Conservation (phyloP, 2,797 vertebrate species). For the Gambelia wislizenii region DNA sequence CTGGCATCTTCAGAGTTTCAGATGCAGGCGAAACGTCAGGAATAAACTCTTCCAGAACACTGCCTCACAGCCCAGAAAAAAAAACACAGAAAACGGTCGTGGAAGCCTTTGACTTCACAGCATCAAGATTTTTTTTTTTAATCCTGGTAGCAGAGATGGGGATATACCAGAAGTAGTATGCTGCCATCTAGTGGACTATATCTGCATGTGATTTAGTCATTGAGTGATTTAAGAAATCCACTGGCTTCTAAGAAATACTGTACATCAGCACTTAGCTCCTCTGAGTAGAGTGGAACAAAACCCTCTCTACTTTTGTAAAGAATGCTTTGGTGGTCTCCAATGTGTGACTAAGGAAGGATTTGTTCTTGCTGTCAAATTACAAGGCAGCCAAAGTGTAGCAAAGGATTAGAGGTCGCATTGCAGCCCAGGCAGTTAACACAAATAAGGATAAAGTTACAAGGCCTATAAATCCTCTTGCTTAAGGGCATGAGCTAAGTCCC, state of each 20-base stretch:
- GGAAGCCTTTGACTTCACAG: too few relatives aligned
- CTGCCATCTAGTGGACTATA: constrained; percentile 68
- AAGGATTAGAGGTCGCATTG: constrained; percentile 30
- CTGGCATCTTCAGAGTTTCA: too few relatives aligned
- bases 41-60: too few relatives aligned
- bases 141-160: neutral
- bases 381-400: constrained; percentile 10
- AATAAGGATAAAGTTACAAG: constrained; percentile 51
- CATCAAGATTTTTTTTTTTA: neutral
- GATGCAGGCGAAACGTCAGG: too few relatives aligned
- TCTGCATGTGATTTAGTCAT: neutral
- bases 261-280: neutral
- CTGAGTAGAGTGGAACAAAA: neutral
- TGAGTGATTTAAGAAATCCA: neutral
- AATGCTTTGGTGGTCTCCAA: constrained; percentile 17
- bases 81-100: too few relatives aligned
- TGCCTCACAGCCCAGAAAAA: too few relatives aligned
- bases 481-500: constrained; percentile 35
- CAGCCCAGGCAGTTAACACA: neutral
- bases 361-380: constrained; percentile 36
- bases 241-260: neutral
- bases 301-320: neutral
- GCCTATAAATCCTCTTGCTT: constrained; percentile 25
- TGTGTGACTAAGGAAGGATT: neutral
- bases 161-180: constrained; percentile 35